Evolutionary conservation across 1,140 invertebrate species (phyloP), one percentile per base, ranked within the genome.

Genomic region (Eciton burchellii): DNA sequence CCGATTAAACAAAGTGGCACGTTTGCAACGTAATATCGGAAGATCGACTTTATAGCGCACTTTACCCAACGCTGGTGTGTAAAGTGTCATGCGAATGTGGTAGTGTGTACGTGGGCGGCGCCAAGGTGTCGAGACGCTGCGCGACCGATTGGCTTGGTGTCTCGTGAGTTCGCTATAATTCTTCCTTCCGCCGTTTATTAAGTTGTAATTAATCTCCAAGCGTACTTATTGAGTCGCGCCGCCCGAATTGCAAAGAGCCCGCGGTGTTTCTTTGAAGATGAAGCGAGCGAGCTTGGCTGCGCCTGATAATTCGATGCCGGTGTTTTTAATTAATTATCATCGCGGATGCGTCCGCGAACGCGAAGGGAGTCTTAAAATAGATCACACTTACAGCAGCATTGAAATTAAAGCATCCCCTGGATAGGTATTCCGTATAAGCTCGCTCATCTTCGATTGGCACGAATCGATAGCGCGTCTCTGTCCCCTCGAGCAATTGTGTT

Each of bases 101-200:
- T 63, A 19, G 56, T 62, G 47, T 14, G 35, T 72, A 68, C 72
- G 86, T 84, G 74, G 84, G 59, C 62, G 85, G 89, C 88, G 86
- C 88, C 89, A 85, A 74, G 72, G 47, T 83, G 89, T 89, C 87
- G 84, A 90, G 88, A 87, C 83, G 87, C 84, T 84, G 71, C 11
- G 26, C 41, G 76, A 83, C 76, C 57, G 76, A 88, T 87, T 60
- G 52, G 35, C 70, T 82, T 73, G 35, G 26, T 63, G 65, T 57
- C 79, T 70, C 19, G 62, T 56, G 21, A 66, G 63, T n/a, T 56
- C 35, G 74, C 74, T 57, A 87, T 74, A 84, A 59, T 77, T 63
- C 41, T 79, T 79, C 63, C 74, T 79, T 79, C 63, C 74, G 74
- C n/a, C 1, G 9, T 16, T 11, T 68, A 79, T 70, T 56, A 79